Conservation (phyloP, 2,888 invertebrate genomes). For the Deroplatys truncata region DNA sequence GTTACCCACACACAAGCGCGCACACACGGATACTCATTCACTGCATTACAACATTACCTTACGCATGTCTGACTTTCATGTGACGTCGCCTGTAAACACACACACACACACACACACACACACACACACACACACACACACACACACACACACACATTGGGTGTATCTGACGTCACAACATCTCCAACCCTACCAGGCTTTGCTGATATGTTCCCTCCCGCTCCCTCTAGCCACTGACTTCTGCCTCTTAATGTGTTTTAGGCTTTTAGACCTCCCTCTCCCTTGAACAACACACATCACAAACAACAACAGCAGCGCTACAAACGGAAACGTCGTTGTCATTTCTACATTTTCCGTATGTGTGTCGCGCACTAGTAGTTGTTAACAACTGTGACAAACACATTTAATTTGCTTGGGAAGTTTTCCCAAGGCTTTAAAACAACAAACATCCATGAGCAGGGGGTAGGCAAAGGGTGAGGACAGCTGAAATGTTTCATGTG, state of each 20-base stretch:
- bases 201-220: neutral
- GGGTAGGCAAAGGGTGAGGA: neutral
- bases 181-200: neutral
- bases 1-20: neutral
- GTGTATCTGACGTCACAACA: neutral
- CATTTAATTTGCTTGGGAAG: slow-evolving; percentile 16
- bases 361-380: neutral
- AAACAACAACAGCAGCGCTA: slow-evolving; percentile 7
- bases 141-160: neutral
- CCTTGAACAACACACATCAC: neutral
- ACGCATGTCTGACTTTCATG: slow-evolving; percentile 26
- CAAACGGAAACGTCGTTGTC: slow-evolving; percentile 13
- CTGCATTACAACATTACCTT: slow-evolving; percentile 18
- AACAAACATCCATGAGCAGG: neutral
- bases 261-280: slow-evolving; percentile 4
- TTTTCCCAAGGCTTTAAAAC: slow-evolving; percentile 13
- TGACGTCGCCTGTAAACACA: neutral
- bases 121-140: neutral
- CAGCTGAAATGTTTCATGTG: neutral
- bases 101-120: neutral
- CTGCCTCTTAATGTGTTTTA: slow-evolving; percentile 17
- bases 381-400: slow-evolving; percentile 11
- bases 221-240: slow-evolving; percentile 5
- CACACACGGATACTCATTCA: neutral
- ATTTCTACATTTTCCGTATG: slow-evolving; percentile 13